A percentile compares a stretch with the other conserved stretches of the same genome.
Evolutionary conservation across 2,797 vertebrate genomes (phyloP).

Genomic region (Psittacula echo): DNA sequence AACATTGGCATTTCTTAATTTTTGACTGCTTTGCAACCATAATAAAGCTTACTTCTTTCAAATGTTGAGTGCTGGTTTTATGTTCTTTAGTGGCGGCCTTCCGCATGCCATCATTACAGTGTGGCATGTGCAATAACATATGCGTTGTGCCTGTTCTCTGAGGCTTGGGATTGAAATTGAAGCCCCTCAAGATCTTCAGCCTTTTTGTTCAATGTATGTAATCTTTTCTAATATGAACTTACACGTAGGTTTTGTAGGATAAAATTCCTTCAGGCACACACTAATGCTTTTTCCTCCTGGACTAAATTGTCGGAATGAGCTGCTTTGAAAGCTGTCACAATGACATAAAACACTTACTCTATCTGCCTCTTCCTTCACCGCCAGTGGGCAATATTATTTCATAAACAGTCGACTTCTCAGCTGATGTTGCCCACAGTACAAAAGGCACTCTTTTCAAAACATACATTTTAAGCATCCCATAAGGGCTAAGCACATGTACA

Average conservation of each 20-base stretch:
- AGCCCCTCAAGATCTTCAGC: slow-evolving; percentile 32
- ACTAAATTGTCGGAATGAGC: slow-evolving; percentile 71
- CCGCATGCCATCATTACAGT: not conserved
- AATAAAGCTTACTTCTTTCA: not conserved
- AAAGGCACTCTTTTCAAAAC: slow-evolving; percentile 30
- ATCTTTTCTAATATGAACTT: slow-evolving; percentile 51
- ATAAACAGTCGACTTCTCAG: slow-evolving; percentile 54
- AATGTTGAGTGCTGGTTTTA: not conserved
- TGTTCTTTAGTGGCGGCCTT: not conserved
- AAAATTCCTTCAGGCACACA: slow-evolving; percentile 62
- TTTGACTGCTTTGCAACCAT: not conserved
- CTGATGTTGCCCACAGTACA: slow-evolving; percentile 38
- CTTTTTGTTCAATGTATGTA: slow-evolving; percentile 48
- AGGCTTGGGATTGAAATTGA: slow-evolving; percentile 18
- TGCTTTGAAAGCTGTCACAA: slow-evolving; percentile 76
- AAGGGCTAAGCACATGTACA: slow-evolving; percentile 34
- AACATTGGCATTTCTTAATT: not conserved
- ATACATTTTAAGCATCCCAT: slow-evolving; percentile 48
- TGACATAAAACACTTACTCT: slow-evolving; percentile 76
- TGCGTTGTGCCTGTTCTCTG: slow-evolving; percentile 14
- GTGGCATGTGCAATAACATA: not conserved
- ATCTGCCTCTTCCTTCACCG: slow-evolving; percentile 66
- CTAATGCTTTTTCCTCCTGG: slow-evolving; percentile 72
- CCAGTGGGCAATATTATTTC: slow-evolving; percentile 76
- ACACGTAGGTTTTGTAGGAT: slow-evolving; percentile 47